Evolutionary conservation across 1,140 invertebrate genomes (phyloP), one percentile per base, ranked within the genome.

Genomic region (Oncopeltus fasciatus): DNA sequence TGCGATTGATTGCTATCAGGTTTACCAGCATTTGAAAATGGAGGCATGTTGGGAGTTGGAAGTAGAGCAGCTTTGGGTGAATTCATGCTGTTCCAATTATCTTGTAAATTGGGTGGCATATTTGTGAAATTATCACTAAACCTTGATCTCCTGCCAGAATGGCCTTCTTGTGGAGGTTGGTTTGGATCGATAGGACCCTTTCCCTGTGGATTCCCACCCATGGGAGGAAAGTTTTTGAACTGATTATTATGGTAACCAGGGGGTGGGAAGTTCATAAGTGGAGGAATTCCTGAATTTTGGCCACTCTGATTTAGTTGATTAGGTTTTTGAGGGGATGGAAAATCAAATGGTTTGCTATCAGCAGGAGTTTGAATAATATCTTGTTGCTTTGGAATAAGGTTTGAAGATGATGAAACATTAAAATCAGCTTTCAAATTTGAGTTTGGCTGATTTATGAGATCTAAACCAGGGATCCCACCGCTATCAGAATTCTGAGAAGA

Each of bases 281-380:
- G 56, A n/a, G 31, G 28, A 16, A 38, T 28, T 57, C 16, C 16
- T 24, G 49, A 16, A 24, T 53, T 53, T 38, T 5, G 14, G 5
- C 31, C 31, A 14, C 31, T 14, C 31, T 24, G 53, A 21, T 51
- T 11, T n/a, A n/a, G n/a, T 31, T 58, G 18, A 58, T 31, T 33
- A 5, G 5, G 46, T 26, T 46, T 46, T 12, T 3, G 26, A 53
- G 58, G 61, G 43, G 61, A 56, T 12, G 69, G 69, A 44, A 70
- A 70, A 64, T 70, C 66, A 59, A 70, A 70, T 5, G 69, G 68
- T 29, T 69, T 69, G 29, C 62, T 65, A 33, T 70, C 69, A 57
- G 69, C 69, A 11, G 69, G 68, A 11, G 69, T 68, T 57, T 68
- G 64, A 44, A 70, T 61, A 16, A 53, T 53, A 24, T 53, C 49